Base-by-base conservation (phyloP, 2,113 vertebrate species). In the Anoplopoma fimbria region DNA sequence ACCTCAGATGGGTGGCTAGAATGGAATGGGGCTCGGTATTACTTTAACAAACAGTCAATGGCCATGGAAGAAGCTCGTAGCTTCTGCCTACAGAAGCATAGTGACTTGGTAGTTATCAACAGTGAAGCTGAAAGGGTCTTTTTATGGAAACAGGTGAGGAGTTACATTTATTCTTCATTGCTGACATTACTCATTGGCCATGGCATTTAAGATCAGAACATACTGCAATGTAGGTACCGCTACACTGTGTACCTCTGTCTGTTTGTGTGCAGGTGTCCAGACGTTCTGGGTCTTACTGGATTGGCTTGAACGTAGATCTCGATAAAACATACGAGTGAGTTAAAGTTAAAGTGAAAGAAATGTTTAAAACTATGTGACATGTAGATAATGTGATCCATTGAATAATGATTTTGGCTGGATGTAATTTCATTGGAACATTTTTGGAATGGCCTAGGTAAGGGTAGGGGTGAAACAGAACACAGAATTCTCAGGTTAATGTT, bases 1-100 rank as follows among this genome's bases (percentile, higher is more conserved):
- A 97, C 96, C 2, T 93, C 91, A 40, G 96, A 98, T 83, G 96
- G 96, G 29, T 98, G 97, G 97, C 63, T 96, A 40, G 82, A 94
- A 74, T 85, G 92, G 65, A 93, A 87, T 75, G 95, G 95, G 27
- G 92, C 90, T 67, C 96, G 97, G 53, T 98, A 98, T 91, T 97
- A 95, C 81, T 61, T 96, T 40, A 93, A 92, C 88, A 82, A 29
- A 0, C 67, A 91, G 0, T 6, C 1, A 9, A 68, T 89, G 55
- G 77, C 95, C 58, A 96, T 96, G 95, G 95, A 97, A 27, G 85
- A 94, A 0, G 97, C 94, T 9, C 93, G 96, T 7, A 76, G 65
- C 19, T 96, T 93, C 86, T 98, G 97, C 92, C 93, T 93, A 79
- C 91, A 9, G 74, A 94, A 88, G 45, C 96, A 96, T 61, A 94